Base-by-base conservation (phyloP, 2,113 vertebrate species). In the Tetrax tetrax region DNA sequence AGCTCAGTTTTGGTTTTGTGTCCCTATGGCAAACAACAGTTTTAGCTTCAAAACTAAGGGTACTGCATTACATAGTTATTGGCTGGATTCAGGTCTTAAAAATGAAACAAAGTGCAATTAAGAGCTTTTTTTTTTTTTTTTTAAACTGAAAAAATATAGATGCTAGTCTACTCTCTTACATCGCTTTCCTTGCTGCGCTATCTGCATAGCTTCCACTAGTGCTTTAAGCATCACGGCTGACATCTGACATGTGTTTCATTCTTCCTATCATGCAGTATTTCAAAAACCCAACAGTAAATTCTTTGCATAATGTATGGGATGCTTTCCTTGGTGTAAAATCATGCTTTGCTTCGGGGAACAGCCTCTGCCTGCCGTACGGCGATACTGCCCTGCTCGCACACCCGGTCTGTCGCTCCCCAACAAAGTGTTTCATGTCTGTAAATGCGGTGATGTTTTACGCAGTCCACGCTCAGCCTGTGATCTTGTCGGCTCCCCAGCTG, bases 271-370 rank as follows among this genome's bases (percentile, higher is more conserved):
- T 6, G 41, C 69, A 31, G 19, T 53, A 81, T 53, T 96, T 84
- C 16, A 92, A 81, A 82, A 63, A 57, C 35, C 20, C 53, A 79
- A 70, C n/a, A 83, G 78, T 83, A 86, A 96, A 83, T 89, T 68
- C n/a, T 87, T 79, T 96, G 77, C 72, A 94, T 89, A 87, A 93
- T 78, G 76, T 71, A 94, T 91, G 72, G 76, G 47, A 63, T 84
- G 61, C 76, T 92, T 89, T 71, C 69, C 65, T 96, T 59, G 64
- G 76, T 90, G 86, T 69, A 63, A 60, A 75, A 75, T 2, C 60
- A 23, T 50, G 45, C 83, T 25, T 1, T 65, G 90, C 93, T 92
- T 68, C 68, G 61, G 83, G 85, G 85, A 29, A 10, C 75, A 68
- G 90, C 47, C 68, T 59, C 57, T 85, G 89, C 83, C 86, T 91